These are phyloP conservation scores for Colletes collaris DNA, from an alignment of 2,888 invertebrate genomes.

Conservation along the genomic window DNA sequence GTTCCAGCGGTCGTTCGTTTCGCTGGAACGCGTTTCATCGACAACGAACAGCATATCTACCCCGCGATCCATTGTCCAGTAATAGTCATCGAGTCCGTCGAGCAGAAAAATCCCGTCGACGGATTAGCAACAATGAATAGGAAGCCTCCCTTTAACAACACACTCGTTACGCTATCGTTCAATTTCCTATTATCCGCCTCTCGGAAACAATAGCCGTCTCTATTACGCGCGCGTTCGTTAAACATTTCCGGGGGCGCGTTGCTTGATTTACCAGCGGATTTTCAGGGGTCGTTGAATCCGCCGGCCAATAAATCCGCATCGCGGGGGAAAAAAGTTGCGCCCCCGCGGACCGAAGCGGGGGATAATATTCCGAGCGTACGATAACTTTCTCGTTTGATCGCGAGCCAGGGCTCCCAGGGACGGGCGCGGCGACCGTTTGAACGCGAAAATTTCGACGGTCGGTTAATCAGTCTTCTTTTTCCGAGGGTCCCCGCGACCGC, in stretches of 20 bases:
- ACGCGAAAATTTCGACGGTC: not conserved
- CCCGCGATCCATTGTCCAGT: not conserved
- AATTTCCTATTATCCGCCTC: conserved; percentile 43
- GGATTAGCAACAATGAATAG: conserved; percentile 28
- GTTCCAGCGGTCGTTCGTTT: no score
- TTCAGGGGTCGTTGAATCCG: not conserved
- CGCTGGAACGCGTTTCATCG: not conserved
- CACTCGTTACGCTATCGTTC: conserved; percentile 31
- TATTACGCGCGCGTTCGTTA: conserved; percentile 39
- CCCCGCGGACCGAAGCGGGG: not conserved
- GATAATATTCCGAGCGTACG: conserved; percentile 40
- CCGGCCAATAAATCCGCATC: not conserved
- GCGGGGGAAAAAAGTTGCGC: not conserved
- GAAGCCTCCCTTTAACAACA: conserved; percentile 36
- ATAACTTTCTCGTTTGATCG: not conserved
- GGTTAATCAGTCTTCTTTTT: not conserved
- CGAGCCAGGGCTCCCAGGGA: no score
- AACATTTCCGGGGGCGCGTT: conserved; percentile 32
- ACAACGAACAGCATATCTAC: not conserved
- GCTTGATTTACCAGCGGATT: conserved; percentile 21
- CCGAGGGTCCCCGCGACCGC: not conserved
- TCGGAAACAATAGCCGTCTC: conserved; percentile 37
- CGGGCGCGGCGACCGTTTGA: not conserved
- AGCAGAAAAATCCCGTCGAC: conserved; percentile 10
- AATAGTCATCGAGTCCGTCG: conserved; percentile 2